Base-by-base conservation (phyloP, 2,888 invertebrate genomes). In the Oligia strigilis region DNA sequence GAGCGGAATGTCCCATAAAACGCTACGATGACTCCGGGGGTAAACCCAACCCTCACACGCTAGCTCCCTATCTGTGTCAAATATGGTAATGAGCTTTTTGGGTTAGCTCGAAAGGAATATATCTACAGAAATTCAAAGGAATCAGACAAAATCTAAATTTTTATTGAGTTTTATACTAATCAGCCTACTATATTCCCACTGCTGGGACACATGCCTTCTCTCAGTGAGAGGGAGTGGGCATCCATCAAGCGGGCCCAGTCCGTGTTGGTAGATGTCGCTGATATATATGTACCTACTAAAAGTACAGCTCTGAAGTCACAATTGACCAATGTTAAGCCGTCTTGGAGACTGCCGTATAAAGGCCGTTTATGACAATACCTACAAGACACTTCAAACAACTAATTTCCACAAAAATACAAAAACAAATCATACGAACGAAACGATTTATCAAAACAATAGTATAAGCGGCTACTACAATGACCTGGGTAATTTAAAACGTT, bases 401-500 rank as follows among this genome's bases (percentile, higher is more conserved):
- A 49, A 58, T 65, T 72, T 58, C 36, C n/a, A 46, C 14, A 40
- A n/a, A 74, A 60, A 70, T 8, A 14, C 8, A 19, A 55, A 76
- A 76, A 67, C 19, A 46, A 58, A 73, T 43, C 36, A 77, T 62
- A 11, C 5, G 17, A 65, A 78, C 14, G 6, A 70, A 78, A 43
- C 52, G n/a, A 79, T 29, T 52, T 55, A 36, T 85, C 58, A 58
- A 36, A 64, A 85, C 52, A 71, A 82, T 60, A 74, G 43, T 76
- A 52, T 62, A 60, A 65, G 14, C 75, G n/a, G 66, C 17, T 74
- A 72, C 81, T 79, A 79, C 82, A 82, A 72, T 86, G 67, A 60
- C 58, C 60, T 52, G 60, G 72, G 84, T 71, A 70, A 84, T 80
- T 74, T 87, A 80, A 83, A 86, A 84, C 78, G 76, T 82, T 86